phyloP scores from a whole-genome alignment of 2,797 vertebrate genomes.

The Pagetopsis macropterus region DNA sequence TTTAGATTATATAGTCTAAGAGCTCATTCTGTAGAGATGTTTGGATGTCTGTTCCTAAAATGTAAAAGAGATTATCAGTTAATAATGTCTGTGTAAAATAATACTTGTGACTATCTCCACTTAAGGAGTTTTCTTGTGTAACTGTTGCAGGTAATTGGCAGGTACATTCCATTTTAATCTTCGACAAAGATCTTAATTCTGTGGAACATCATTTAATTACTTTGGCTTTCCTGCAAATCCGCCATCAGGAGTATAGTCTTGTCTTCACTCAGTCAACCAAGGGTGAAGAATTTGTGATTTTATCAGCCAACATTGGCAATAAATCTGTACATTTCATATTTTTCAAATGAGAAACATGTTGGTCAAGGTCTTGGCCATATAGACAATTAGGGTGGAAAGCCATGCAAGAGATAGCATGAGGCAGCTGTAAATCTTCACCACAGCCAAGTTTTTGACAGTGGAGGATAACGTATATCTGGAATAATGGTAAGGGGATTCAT shows the following conservation, averaged over 20 bases:
- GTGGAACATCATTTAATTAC: constrained; percentile 75
- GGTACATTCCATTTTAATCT: constrained; percentile 46
- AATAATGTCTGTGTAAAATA: constrained; percentile 30
- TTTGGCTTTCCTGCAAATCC: constrained; percentile 66
- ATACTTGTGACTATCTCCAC: constrained; percentile 28
- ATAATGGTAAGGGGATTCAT: constrained; percentile 78
- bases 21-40: constrained; percentile 3
- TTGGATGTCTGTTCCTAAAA: constrained; percentile 21
- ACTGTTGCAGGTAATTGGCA: constrained; percentile 25
- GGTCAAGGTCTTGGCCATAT: constrained; percentile 72
- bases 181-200: constrained; percentile 65
- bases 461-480: constrained; percentile 74
- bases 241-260: constrained; percentile 52
- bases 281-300: constrained; percentile 65
- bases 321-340: constrained; percentile 60
- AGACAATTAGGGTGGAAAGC: constrained; percentile 68
- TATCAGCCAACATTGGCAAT: constrained; percentile 70
- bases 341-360: constrained; percentile 53
- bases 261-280: constrained; percentile 51
- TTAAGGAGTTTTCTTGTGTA: constrained; percentile 37
- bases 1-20: not conserved
- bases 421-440: constrained; percentile 75
- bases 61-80: constrained; percentile 31
- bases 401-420: constrained; percentile 61
- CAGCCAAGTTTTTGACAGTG: constrained; percentile 82